These are phyloP conservation scores for Ptychoptera albimana DNA, from an alignment of 2,888 invertebrate genomes.

Conservation along the genomic window DNA sequence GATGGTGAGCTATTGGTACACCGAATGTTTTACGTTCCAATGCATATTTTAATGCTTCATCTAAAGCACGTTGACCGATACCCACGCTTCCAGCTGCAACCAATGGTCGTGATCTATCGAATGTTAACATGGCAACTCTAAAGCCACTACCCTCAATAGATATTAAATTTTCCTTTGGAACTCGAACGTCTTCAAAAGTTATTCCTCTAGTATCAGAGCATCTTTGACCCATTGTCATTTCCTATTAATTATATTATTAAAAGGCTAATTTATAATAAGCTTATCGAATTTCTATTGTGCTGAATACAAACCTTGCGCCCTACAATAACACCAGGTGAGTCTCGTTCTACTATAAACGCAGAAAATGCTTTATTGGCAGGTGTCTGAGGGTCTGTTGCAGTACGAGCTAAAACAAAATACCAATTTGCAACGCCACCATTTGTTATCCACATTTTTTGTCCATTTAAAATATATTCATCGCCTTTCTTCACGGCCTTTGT, in stretches of 20 bases:
- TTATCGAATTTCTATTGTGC: too few relatives aligned
- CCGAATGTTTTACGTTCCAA: slow-evolving; percentile 90
- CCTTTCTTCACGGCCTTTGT: slow-evolving; percentile 89
- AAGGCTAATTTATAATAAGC: slow-evolving; percentile 1
- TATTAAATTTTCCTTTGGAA: slow-evolving; percentile 88
- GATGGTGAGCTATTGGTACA: slow-evolving; percentile 60
- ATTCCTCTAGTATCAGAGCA: slow-evolving; percentile 91
- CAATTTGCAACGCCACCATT: slow-evolving; percentile 94
- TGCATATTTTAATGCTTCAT: slow-evolving; percentile 86
- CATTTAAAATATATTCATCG: slow-evolving; percentile 84
- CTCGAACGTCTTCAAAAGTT: slow-evolving; percentile 91
- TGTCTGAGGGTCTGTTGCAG: slow-evolving; percentile 81
- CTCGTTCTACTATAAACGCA: slow-evolving; percentile 89
- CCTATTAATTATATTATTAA: slow-evolving; percentile 33
- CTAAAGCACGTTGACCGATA: slow-evolving; percentile 73
- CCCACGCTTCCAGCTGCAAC: slow-evolving; percentile 87
- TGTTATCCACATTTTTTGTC: slow-evolving; percentile 99
- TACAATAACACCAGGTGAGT: slow-evolving; percentile 68
- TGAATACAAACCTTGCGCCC: slow-evolving; percentile 62
- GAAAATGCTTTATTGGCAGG: slow-evolving; percentile 89
- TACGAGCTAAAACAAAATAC: slow-evolving; percentile 89
- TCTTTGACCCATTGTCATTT: slow-evolving; percentile 92
- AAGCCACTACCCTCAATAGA: slow-evolving; percentile 85
- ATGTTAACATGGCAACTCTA: slow-evolving; percentile 93
- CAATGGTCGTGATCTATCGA: slow-evolving; percentile 86